Percentiles rank a stretch among this genome's conserved stretches.
phyloP scores from a whole-genome alignment of 2,113 vertebrate genomes.

The Chaetura pelagica region DNA sequence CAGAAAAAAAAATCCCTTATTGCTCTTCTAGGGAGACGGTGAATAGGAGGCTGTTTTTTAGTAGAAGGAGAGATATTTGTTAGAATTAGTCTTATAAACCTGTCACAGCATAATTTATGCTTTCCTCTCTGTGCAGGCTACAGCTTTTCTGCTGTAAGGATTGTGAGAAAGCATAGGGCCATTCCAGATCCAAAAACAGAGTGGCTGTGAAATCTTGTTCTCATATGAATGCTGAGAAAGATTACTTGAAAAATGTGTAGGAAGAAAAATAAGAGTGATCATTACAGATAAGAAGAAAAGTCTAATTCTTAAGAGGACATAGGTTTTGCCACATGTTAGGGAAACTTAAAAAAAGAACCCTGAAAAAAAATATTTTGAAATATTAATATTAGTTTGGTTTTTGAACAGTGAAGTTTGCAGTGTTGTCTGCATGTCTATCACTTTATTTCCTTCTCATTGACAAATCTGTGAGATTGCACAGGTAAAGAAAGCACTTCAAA shows the following conservation, averaged over 20 bases:
- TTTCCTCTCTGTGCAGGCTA: slow-evolving; percentile 18
- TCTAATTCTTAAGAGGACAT: slow-evolving; percentile 23
- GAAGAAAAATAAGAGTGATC: slow-evolving; percentile 17
- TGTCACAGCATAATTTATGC: slow-evolving; percentile 22
- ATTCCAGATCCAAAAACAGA: not conserved
- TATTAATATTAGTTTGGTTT: not conserved
- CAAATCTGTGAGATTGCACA: not conserved
- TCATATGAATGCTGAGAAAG: not conserved
- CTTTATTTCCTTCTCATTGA: not conserved
- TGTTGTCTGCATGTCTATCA: not conserved
- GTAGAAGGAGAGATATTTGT: slow-evolving; percentile 3
- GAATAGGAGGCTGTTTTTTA: not conserved
- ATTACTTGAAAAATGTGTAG: slow-evolving; percentile 14
- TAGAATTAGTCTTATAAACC: slow-evolving; percentile 61
- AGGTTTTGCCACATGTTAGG: not conserved
- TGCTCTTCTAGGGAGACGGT: not conserved
- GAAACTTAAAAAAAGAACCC: not conserved
- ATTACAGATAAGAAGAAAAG: not conserved
- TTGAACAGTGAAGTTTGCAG: not conserved
- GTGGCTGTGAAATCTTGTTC: slow-evolving; percentile 5
- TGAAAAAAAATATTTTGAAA: not conserved
- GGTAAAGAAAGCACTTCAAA: not conserved
- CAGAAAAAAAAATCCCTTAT: not conserved
- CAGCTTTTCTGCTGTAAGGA: not conserved
- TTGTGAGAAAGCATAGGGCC: slow-evolving; percentile 8